These are phyloP conservation scores for Drosophila niveifrons DNA, from an alignment of 2,888 invertebrate genomes.

Conservation along the genomic window DNA sequence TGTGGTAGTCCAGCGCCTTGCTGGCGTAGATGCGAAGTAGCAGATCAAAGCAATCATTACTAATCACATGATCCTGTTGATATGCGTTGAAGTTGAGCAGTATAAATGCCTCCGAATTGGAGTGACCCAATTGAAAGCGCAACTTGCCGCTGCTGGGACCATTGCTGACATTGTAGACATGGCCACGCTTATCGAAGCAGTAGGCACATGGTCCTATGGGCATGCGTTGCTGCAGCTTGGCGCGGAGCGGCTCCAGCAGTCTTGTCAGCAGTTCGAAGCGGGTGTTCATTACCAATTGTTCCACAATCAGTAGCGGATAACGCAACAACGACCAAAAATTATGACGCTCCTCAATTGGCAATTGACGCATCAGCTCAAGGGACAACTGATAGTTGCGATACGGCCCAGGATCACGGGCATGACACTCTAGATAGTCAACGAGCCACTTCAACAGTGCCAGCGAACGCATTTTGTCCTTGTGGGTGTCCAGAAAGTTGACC, in stretches of 20 bases:
- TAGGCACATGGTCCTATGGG: slow-evolving; percentile 72
- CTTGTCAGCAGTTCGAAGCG: slow-evolving; percentile 89
- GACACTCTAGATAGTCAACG: slow-evolving; percentile 87
- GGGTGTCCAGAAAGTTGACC: slow-evolving; percentile 88
- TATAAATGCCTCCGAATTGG: slow-evolving; percentile 84
- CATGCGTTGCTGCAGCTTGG: slow-evolving; percentile 65
- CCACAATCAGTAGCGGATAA: slow-evolving; percentile 91
- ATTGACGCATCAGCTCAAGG: slow-evolving; percentile 89
- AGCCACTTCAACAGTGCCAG: slow-evolving; percentile 89
- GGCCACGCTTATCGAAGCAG: slow-evolving; percentile 83
- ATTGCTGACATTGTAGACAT: slow-evolving; percentile 76
- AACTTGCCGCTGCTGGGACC: slow-evolving; percentile 48
- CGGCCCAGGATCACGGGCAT: slow-evolving; percentile 60
- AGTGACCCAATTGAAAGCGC: slow-evolving; percentile 75
- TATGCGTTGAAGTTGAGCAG: slow-evolving; percentile 88
- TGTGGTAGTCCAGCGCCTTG: slow-evolving; percentile 91
- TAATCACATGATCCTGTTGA: slow-evolving; percentile 87
- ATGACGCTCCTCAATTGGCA: slow-evolving; percentile 87
- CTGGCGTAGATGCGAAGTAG: slow-evolving; percentile 91
- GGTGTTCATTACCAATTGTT: slow-evolving; percentile 95
- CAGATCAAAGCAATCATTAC: slow-evolving; percentile 89
- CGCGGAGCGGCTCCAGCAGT: slow-evolving; percentile 88
- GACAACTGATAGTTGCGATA: slow-evolving; percentile 89
- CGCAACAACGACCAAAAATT: slow-evolving; percentile 89
- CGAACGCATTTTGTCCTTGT: slow-evolving; percentile 88